phyloP scores from a whole-genome alignment of 1,140 invertebrate species.

The Bombus pyrosoma region DNA sequence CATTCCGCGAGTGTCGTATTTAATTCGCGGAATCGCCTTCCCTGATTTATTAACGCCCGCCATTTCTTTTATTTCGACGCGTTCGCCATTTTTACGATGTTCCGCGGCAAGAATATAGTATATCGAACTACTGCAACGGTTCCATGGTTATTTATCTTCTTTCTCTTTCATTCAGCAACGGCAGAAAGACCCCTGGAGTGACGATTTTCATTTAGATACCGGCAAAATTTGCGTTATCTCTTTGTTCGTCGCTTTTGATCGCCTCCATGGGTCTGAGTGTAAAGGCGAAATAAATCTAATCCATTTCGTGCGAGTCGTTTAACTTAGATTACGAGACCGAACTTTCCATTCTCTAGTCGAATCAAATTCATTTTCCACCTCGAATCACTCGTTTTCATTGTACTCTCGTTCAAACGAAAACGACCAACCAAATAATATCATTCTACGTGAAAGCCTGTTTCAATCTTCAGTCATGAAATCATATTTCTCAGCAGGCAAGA shows the following conservation, averaged over 20 bases:
- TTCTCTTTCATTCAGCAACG: no score
- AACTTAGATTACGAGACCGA: conserved; percentile 20
- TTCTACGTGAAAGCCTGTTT: background rate
- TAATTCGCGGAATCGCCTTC: conserved; percentile 4
- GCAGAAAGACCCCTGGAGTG: background rate
- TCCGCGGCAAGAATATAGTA: background rate
- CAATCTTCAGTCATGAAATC: background rate
- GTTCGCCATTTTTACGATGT: background rate
- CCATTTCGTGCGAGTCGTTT: conserved; percentile 23
- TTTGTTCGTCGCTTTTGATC: conserved; percentile 15
- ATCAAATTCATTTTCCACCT: conserved; percentile 14
- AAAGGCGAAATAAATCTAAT: conserved; percentile 37
- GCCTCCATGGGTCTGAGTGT: background rate
- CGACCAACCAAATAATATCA: background rate
- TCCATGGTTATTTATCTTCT: background rate
- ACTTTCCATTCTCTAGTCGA: background rate
- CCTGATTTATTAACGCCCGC: conserved; percentile 23
- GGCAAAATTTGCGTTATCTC: background rate
- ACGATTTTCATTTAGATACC: conserved; percentile 24
- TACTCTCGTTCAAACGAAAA: background rate
- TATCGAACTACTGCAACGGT: background rate
- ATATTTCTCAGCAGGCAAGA: background rate
- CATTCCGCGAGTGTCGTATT: conserved; percentile 1
- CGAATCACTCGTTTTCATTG: background rate
- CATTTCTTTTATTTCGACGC: background rate